Evolutionary conservation across 1,140 invertebrate genomes (phyloP), one percentile per base, ranked within the genome.

Genomic region (Brachionus asplanchnoidis): DNA sequence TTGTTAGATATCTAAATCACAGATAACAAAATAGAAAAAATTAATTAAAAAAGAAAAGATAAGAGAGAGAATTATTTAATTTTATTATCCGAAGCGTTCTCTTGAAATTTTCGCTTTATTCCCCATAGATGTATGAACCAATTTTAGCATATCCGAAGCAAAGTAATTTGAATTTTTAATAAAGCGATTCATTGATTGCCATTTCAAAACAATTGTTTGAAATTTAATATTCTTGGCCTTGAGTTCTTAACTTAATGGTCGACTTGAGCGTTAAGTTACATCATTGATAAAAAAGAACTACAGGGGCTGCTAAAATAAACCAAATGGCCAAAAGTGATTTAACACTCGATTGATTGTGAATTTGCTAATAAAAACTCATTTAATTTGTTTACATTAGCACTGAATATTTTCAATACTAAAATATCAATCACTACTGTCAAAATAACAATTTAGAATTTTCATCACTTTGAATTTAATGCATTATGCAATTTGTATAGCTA

Each of bases 101-200:
- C 68, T 73, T 73, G 68, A 40, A n/a, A 42, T 42, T 73, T 32
- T 68, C 17, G n/a, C 9, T 17, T 9, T 60, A 60, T 60, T 60
- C 53, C 53, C 53, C 17, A 20, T 60, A 60, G 53, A 60, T 60
- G 53, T 60, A 2, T 60, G 53, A 60, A 20, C 53, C 53, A 68
- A 68, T 68, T 68, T 68, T 68, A 12, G 26, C 32, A 68, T 68
- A 32, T 68, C 32, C 26, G 32, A 68, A 68, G 36, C 26, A 68
- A 44, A 73, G 66, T 32, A 68, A 68, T 40, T 73, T 73, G 68
- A 73, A 73, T 73, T 73, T 73, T 73, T 73, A 73, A 73, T 73
- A 40, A 73, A 73, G 32, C 68, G 32, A 42, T 40, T 73, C 36
- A 40, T 36, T 68, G 66, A 40, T 73, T 73, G 9, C 68, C 28